Conservation (phyloP, 2,888 invertebrate genomes). For the Megalurothrips usitatus region DNA sequence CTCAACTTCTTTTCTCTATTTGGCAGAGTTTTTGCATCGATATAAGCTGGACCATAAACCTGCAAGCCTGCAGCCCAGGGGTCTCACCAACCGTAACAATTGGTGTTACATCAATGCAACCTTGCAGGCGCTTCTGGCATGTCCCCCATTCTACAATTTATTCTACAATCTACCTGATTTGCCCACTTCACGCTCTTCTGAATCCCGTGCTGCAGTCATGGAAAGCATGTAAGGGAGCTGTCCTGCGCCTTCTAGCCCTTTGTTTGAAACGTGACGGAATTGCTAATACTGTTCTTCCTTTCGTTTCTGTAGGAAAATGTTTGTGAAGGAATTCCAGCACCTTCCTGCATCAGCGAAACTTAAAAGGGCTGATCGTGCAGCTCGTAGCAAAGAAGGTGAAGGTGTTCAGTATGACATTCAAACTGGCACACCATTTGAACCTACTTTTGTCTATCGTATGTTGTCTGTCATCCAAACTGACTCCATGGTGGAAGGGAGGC, state of each 20-base stretch:
- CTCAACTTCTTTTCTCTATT: slow-evolving; percentile 24
- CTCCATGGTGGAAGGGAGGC: slow-evolving; percentile 79
- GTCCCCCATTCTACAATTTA: slow-evolving; percentile 92
- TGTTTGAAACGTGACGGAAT: slow-evolving; percentile 39
- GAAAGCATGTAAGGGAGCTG: slow-evolving; percentile 77
- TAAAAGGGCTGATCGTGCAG: slow-evolving; percentile 33
- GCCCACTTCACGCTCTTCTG: slow-evolving; percentile 42
- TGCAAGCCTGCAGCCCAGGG: slow-evolving; percentile 79
- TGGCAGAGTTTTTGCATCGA: slow-evolving; percentile 65
- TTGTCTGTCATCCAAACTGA: slow-evolving; percentile 69
- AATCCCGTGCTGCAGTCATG: slow-evolving; percentile 71
- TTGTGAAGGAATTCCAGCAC: slow-evolving; percentile 72
- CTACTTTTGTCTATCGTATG: slow-evolving; percentile 79
- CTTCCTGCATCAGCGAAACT: slow-evolving; percentile 49
- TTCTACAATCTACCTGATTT: slow-evolving; percentile 65
- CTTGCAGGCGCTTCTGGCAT: slow-evolving; percentile 86
- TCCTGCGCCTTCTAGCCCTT: slow-evolving; percentile 30
- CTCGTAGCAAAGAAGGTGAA: slow-evolving; percentile 28
- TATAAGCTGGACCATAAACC: slow-evolving; percentile 74
- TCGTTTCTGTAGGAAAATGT: slow-evolving; percentile 59
- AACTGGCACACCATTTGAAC: slow-evolving; percentile 78
- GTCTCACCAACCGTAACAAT: slow-evolving; percentile 88
- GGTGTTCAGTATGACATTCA: slow-evolving; percentile 46
- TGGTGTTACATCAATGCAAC: slow-evolving; percentile 97
- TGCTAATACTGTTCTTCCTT: slow-evolving; percentile 17